phyloP scores from a whole-genome alignment of 2,113 vertebrate species.

The Anolis sagrei region DNA sequence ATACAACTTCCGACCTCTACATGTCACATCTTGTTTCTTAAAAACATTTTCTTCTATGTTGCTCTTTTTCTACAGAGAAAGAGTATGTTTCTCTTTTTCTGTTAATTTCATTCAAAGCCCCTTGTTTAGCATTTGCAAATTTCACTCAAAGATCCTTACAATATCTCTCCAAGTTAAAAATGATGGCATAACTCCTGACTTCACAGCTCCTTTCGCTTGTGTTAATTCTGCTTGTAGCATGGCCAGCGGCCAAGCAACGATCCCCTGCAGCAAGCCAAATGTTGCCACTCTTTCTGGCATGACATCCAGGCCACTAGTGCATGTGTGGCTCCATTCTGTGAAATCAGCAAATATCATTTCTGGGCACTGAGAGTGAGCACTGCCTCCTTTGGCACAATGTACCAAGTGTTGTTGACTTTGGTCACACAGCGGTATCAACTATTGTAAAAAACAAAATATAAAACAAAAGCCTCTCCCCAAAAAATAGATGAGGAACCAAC shows the following conservation, averaged over 20 bases:
- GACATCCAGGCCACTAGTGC: neutral
- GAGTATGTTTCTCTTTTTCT: too few species aligned
- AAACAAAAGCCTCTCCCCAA: neutral
- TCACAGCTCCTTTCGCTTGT: constrained; percentile 1
- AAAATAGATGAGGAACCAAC: neutral
- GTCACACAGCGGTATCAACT: neutral
- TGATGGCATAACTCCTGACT: neutral
- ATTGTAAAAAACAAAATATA: neutral
- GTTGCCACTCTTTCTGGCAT: rapidly evolving
- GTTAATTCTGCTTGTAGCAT: constrained; percentile 43
- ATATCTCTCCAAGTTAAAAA: neutral
- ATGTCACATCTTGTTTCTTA: too few species aligned
- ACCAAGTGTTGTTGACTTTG: neutral
- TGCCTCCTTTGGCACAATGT: neutral
- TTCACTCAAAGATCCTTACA: too few species aligned
- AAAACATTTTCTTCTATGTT: too few species aligned
- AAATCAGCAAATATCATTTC: neutral
- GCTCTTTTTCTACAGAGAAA: too few species aligned
- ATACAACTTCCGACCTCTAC: too few species aligned
- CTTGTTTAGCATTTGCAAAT: too few species aligned
- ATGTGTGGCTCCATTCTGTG: neutral
- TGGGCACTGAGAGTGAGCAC: neutral
- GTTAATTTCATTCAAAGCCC: too few species aligned
- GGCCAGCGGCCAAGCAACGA: neutral
- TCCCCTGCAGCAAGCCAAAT: neutral